These are phyloP conservation scores for Stenotaenia linearis DNA, from an alignment of 2,888 invertebrate species.

Conservation along the genomic window DNA sequence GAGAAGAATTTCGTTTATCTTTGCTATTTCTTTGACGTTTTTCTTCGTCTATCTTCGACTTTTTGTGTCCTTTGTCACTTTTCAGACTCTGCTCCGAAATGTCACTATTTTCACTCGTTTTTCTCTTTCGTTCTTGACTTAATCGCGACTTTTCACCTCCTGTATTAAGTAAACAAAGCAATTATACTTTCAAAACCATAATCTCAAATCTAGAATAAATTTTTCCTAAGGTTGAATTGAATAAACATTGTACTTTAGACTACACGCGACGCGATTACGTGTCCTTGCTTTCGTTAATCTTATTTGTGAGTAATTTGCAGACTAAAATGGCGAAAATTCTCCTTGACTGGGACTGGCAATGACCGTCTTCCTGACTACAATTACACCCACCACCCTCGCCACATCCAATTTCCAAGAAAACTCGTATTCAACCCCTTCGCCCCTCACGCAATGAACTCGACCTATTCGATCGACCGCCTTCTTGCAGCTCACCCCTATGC, in stretches of 20 bases:
- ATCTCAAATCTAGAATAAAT: too few species aligned
- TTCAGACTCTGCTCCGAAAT: background rate
- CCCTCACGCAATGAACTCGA: background rate
- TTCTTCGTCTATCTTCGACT: background rate
- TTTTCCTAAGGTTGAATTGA: too few species aligned
- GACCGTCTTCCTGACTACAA: background rate
- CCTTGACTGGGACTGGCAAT: background rate
- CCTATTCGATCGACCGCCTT: background rate
- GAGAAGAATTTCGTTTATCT: background rate
- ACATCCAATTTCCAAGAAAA: background rate
- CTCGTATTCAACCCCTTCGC: background rate
- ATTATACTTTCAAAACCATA: too few species aligned
- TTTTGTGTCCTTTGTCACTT: background rate
- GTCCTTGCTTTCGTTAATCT: background rate
- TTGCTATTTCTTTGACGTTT: background rate
- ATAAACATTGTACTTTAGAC: background rate
- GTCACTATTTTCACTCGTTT: background rate
- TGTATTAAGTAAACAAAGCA: background rate
- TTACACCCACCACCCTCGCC: background rate
- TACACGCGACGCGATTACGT: background rate
- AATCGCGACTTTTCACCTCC: background rate
- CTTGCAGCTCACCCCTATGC: background rate
- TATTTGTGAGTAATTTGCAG: background rate
- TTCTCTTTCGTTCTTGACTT: background rate
- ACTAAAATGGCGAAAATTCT: background rate